A percentile compares a stretch with the other conserved stretches of the same genome.
Conservation (phyloP, 2,888 invertebrate genomes). For the Ochlodes sylvanus region DNA sequence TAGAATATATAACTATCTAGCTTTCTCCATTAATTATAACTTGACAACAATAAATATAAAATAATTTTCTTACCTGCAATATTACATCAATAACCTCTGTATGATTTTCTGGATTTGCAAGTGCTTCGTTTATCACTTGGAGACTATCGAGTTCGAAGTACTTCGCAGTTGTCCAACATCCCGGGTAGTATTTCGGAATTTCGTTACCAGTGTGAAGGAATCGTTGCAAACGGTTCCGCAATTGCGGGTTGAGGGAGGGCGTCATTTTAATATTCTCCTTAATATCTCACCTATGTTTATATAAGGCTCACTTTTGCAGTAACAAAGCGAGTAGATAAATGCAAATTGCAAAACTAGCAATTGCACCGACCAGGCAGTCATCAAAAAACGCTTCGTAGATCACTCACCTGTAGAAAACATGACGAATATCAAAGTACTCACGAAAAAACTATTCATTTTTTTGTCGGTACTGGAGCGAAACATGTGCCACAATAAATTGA, state of each 20-base stretch:
- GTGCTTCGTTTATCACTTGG: slow-evolving; percentile 61
- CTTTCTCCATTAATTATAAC: too few relatives aligned
- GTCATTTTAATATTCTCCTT: slow-evolving; percentile 52
- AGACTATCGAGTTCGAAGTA: slow-evolving; percentile 76
- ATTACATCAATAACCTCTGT: slow-evolving; percentile 66
- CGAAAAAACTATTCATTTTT: slow-evolving; percentile 64
- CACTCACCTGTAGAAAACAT: slow-evolving; percentile 58
- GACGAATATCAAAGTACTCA: slow-evolving; percentile 55
- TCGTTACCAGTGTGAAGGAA: slow-evolving; percentile 83
- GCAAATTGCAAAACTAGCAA: slow-evolving; percentile 33
- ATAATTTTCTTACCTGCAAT: slow-evolving; percentile 59
- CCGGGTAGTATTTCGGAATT: slow-evolving; percentile 82
- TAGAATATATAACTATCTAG: too few relatives aligned
- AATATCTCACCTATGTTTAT: slow-evolving; percentile 19
- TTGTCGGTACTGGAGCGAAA: slow-evolving; percentile 76
- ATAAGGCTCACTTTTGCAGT: slow-evolving; percentile 23
- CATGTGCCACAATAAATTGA: slow-evolving; percentile 80
- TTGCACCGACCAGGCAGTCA: slow-evolving; percentile 24
- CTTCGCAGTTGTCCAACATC: slow-evolving; percentile 81
- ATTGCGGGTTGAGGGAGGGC: slow-evolving; percentile 58
- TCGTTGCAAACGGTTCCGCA: slow-evolving; percentile 72
- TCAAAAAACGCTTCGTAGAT: slow-evolving; percentile 29
- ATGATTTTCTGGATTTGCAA: slow-evolving; percentile 52
- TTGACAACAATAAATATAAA: not conserved
- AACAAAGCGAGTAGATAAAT: slow-evolving; percentile 26